Base-by-base conservation (phyloP, 2,797 vertebrate species). In the Onychomys arenicola region DNA sequence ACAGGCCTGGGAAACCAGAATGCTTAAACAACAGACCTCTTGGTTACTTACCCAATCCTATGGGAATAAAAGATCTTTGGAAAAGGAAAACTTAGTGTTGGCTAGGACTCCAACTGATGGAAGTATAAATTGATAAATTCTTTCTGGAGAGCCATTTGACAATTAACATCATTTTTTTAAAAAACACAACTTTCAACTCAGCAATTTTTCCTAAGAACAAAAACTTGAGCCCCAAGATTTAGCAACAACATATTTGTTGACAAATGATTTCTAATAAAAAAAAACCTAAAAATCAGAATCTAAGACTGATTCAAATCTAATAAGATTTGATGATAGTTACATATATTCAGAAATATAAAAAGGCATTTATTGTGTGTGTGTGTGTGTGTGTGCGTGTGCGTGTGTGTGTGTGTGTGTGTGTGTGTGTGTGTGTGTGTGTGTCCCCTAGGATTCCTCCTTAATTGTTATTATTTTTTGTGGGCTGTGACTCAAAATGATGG, bases 231-330 rank as follows among this genome's bases (percentile, higher is more conserved):
- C 13, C 52, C 49, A 12, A 94, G 80, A 92, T 81, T 93, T 78
- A 95, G 73, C 82, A 95, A 94, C 32, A 81, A 25, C 91, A 65
- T 40, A 84, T 80, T 91, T 43, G 46, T 71, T 93, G 32, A 78
- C 59, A 96, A 95, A 76, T 71, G n/a, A 75, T 67, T 82, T 91
- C 37, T 92, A 95, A 87, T 34, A 55, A 57, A 82, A 83, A 82
- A 43, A 91, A 73, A 5, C 6, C 7, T 65, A 25, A 95, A 96
- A 95, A 87, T 78, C 67, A 96, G 23, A 90, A 82, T 52, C 23
- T 88, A 73, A 96, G 63, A 40, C 61, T 90, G 2, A n/a, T n/a
- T n/a, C n/a, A n/a, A n/a, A n/a, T n/a, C n/a, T 63, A 91, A 94
- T 4, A 86, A 67, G 23, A 91, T 34, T 96, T 95, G 73, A 87